Conservation (phyloP, 2,888 invertebrate species). For the Luperina nickerlii region DNA sequence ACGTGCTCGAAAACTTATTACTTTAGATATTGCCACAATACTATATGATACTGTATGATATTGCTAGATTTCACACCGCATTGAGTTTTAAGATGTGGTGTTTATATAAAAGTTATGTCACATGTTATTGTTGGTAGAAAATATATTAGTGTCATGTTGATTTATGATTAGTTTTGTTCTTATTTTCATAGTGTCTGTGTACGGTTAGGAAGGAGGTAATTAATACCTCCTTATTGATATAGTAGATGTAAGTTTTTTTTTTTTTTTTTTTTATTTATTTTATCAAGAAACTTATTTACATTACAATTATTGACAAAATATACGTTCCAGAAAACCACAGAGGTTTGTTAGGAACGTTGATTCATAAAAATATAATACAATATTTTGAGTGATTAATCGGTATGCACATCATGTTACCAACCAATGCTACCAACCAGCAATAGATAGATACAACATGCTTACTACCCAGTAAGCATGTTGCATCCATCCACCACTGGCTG, state of each 20-base stretch:
- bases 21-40: slow-evolving; percentile 73
- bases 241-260: neutral
- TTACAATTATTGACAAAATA: too few relatives aligned
- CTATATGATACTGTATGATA: slow-evolving; percentile 58
- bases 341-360: too few relatives aligned
- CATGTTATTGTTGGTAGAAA: neutral
- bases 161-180: neutral
- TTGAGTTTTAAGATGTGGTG: slow-evolving; percentile 25
- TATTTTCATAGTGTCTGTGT: neutral
- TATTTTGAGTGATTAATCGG: too few relatives aligned
- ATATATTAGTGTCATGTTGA: slow-evolving; percentile 9
- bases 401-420: too few relatives aligned
- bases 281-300: too few relatives aligned
- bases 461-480: too few relatives aligned
- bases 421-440: too few relatives aligned
- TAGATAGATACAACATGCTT: too few relatives aligned
- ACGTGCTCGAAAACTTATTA: slow-evolving; percentile 85
- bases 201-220: neutral
- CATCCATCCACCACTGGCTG: too few relatives aligned
- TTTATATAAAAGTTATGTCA: slow-evolving; percentile 26
- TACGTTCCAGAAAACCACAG: too few relatives aligned
- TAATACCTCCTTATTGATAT: neutral
- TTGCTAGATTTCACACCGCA: slow-evolving; percentile 61
- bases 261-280: too few relatives aligned
- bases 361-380: too few relatives aligned